Base-by-base conservation (phyloP, 2,888 invertebrate species). In the Aquatica leii region DNA sequence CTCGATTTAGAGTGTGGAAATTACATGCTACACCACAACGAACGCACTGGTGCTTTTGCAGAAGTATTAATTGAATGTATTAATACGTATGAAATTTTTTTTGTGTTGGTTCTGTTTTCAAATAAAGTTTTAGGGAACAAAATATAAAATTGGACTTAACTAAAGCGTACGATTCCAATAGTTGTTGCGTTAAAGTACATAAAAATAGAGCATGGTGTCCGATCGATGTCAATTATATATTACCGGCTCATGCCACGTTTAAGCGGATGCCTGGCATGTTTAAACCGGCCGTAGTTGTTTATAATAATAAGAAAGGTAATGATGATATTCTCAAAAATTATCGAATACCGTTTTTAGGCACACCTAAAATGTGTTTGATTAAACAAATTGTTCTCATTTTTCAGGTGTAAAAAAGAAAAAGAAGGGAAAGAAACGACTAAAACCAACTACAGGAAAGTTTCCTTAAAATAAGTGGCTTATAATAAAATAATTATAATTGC, bases 21-120 rank as follows among this genome's bases (percentile, higher is more conserved):
- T 58, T 80, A 79, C 65, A 46, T 80, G 21, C 66, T 80, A 43
- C 73, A 73, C 52, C 77, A 78, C 61, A 58, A 72, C 31, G 70
- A 74, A 3, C 78, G 77, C 65, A 67, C 77, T 52, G 78, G 73
- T 21, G 56, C 73, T 1, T 79, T 79, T 72, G 69, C 59, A 57
- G 49, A 67, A n/a, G 17, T 64, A 37, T 34, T 61, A 12, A 37
- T 46, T 49, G 46, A 18, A 21, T 37, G 17, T 24, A 21, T 4
- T 21, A 11, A 59, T 31, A 21, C 14, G 51, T 57, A 43, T 14
- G 1, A 21, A 49, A 37, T 56, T 12, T 9, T 18, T 52, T 48
- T 56, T 54, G 35, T 62, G 17, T 17, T 60, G 21, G 56, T 37
- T 21, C 5, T 9, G 15, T 14, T 15, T 20, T 46, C 9, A n/a